Conservation (phyloP, 2,888 invertebrate genomes). For the Nudaria mundana region DNA sequence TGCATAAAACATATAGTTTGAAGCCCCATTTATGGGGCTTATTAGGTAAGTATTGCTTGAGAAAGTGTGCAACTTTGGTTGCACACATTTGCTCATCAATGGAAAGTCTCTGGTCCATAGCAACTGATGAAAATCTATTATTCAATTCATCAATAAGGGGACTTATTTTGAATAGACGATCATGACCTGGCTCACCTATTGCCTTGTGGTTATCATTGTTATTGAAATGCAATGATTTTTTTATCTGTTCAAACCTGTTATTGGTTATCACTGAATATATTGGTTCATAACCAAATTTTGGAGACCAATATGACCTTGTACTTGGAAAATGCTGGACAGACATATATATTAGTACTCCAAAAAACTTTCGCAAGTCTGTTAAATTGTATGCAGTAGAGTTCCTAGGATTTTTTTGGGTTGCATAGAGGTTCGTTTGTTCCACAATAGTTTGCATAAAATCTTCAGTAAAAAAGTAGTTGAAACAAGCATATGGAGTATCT, state of each 20-base stretch:
- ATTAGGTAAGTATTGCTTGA: slow-evolving; percentile 16
- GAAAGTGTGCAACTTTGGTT: slow-evolving; percentile 3
- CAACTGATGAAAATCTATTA: background rate
- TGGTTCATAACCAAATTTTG: background rate
- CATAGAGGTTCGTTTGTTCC: too few species aligned
- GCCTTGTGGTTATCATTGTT: too few species aligned
- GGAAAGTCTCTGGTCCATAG: slow-evolving; percentile 21
- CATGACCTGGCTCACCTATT: slow-evolving; percentile 5
- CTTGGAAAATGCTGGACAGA: too few species aligned
- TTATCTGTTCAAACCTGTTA: slow-evolving; percentile 17
- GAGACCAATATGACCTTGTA: too few species aligned
- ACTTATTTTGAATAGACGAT: background rate
- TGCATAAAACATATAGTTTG: slow-evolving; percentile 20
- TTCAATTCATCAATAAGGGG: slow-evolving; percentile 1
- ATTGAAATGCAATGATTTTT: slow-evolving; percentile 16
- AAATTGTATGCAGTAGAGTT: too few species aligned
- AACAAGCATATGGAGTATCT: too few species aligned
- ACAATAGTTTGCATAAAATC: too few species aligned
- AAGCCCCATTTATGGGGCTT: slow-evolving; percentile 22
- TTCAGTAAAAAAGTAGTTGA: too few species aligned
- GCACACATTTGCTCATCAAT: slow-evolving; percentile 28
- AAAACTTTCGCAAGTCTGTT: too few species aligned
- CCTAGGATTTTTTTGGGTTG: too few species aligned
- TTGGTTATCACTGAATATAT: background rate
- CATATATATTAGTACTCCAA: too few species aligned